These are phyloP conservation scores for Plecturocebus donacophilus DNA, from an alignment of 2,113 vertebrate genomes.

Conservation along the genomic window DNA sequence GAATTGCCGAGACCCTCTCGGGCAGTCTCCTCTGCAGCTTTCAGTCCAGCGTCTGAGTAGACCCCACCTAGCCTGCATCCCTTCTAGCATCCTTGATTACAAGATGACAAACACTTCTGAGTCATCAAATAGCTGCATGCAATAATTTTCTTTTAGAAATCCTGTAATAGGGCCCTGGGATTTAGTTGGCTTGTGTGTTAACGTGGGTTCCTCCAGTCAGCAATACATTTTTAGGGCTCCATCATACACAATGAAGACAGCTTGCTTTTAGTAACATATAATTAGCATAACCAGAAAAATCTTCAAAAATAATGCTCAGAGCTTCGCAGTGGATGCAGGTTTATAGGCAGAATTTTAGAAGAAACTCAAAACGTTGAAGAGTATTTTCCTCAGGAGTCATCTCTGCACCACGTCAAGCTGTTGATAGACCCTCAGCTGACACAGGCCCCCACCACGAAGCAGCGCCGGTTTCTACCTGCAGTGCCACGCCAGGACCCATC, in stretches of 20 bases:
- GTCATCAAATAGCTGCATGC: neutral
- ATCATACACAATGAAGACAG: neutral
- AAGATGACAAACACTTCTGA: neutral
- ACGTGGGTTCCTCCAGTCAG: neutral
- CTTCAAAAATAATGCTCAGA: neutral
- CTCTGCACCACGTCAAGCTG: neutral
- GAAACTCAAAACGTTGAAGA: neutral
- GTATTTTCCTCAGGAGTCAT: constrained; percentile 26
- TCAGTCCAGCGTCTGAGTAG: fast-evolving
- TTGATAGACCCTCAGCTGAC: constrained; percentile 33
- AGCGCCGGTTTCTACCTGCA: neutral
- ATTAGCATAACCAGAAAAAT: constrained; percentile 37
- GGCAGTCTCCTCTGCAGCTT: fast-evolving
- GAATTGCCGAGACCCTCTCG: neutral
- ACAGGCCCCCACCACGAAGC: neutral
- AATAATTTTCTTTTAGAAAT: neutral
- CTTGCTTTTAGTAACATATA: constrained; percentile 33
- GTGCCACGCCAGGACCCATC: constrained; percentile 6
- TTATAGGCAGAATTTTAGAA: constrained; percentile 49
- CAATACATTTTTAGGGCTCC: neutral
- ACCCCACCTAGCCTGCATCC: neutral
- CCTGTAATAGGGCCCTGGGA: neutral
- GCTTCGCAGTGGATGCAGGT: constrained; percentile 55
- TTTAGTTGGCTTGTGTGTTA: neutral
- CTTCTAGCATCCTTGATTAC: no score